Evolutionary conservation across 2,888 invertebrate species (phyloP).

Genomic region (Drosophila putrida): DNA sequence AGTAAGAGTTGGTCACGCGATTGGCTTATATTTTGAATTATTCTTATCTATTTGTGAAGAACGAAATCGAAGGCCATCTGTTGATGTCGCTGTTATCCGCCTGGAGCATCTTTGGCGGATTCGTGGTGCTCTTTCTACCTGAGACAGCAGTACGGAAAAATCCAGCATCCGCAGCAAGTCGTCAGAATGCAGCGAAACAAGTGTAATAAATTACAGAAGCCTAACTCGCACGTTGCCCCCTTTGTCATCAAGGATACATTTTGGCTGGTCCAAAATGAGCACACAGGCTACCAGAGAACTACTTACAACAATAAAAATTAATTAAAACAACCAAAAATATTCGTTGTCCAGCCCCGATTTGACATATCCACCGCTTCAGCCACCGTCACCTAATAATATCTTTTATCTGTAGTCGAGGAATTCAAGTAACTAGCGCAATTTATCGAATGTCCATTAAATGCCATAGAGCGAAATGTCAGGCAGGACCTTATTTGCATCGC

Average conservation of each 20-base stretch:
- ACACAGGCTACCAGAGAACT: constrained; percentile 47
- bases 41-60: constrained; percentile 85
- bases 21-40: no score
- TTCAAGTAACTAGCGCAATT: constrained; percentile 44
- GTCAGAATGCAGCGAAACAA: constrained; percentile 66
- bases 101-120: constrained; percentile 90
- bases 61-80: constrained; percentile 88
- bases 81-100: constrained; percentile 90
- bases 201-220: constrained; percentile 57
- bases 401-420: constrained; percentile 22
- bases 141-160: constrained; percentile 87
- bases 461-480: constrained; percentile 69
- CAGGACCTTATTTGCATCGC: constrained; percentile 81
- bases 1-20: constrained; percentile 71
- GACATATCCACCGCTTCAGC: constrained; percentile 73
- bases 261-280: constrained; percentile 83
- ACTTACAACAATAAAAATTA: constrained; percentile 19
- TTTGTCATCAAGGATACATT: constrained; percentile 60
- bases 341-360: constrained; percentile 49
- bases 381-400: constrained; percentile 57
- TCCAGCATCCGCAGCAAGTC: constrained; percentile 28
- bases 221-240: constrained; percentile 1
- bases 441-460: constrained; percentile 68
- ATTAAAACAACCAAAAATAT: constrained; percentile 25
- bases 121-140: constrained; percentile 90